Base-by-base conservation (phyloP, 1,140 invertebrate species). In the Drosophila punjabiensis region DNA sequence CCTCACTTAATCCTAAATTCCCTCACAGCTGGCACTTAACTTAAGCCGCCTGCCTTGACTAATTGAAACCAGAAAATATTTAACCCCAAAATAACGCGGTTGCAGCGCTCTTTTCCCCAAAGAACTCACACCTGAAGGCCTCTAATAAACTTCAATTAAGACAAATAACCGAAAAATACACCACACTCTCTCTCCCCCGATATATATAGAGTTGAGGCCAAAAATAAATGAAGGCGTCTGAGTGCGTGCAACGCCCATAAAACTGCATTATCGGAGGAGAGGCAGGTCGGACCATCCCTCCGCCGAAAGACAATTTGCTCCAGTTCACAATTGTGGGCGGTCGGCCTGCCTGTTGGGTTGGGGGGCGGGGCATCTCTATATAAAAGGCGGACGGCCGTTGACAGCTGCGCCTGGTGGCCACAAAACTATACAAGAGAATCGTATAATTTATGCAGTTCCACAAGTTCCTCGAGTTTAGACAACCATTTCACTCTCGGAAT, bases 81-180 rank as follows among this genome's bases (percentile, higher is more conserved):
- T 76, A 67, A 70, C 55, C 70, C 70, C 70, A 35, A 71, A 47
- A 28, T 70, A 18, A 24, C 16, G 37, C 37, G 48, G 65, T 70
- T 68, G 3, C 28, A 28, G 8, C n/a, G 7, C n/a, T 37, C 14
- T 18, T 9, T 3, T 3, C 66, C n/a, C 18, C 10, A n/a, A 41
- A 16, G 33, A 8, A 20, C 64, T 71, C 64, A 69, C 76, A 73
- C 79, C 52, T 75, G 83, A 56, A 65, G 52, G n/a, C 67, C 67
- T 43, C 79, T 77, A 90, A 90, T 90, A 90, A 90, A 90, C 79
- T 86, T 90, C 86, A 90, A 90, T 90, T 90, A 90, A 82, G 70
- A 66, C 70, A 89, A 89, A 83, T 73, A 56, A 68, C 62, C 64
- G 59, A 63, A 45, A 55, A 48, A 69, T 65, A 78, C 24, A 47